Base-by-base conservation (phyloP, 92 coral and sea anemone species). In the Parazoanthus atlanticus region DNA sequence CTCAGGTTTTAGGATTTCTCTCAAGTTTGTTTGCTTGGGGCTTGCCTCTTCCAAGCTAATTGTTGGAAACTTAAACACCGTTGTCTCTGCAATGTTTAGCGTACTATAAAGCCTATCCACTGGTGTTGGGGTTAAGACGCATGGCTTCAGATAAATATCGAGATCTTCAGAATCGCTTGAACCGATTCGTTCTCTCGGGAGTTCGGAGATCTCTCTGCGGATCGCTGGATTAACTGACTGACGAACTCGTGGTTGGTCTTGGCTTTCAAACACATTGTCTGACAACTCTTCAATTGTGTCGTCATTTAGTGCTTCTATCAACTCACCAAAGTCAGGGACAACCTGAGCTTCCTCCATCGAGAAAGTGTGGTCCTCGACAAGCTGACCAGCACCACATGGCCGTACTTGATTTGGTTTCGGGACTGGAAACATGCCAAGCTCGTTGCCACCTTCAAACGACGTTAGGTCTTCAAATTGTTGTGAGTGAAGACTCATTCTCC, bases 71-170 rank as follows among this genome's bases (percentile, higher is more conserved):
- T 75, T 92, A 54, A 94, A 94, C 8, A 94, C 86, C 0, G 76
- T 73, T 21, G 88, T 90, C 6, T 90, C 83, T 71, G 92, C 95
- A 23, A 81, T 89, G 70, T 72, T 88, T 40, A 94, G 88, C 5
- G 97, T 94, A 28, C 97, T 94, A 81, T 94, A 94, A 31, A 94
- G 81, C 56, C 94, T 89, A 41, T 94, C 97, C 16, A 94, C 94
- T 61, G 93, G 93, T 3, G 93, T 91, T 1, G 97, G 97, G 0
- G 97, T 94, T 17, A 94, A 66, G 34, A 91, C 97, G 58, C 97
- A 94, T 17, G 97, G 95, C 28, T 84, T 70, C 32, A 91, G 88
- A 65, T 91, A 91, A 36, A 91, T 89, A 52, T 91, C 93, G 9
- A 91, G 79, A 28, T 89, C 93, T 78, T 91, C 93, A 16, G 87